These are phyloP conservation scores for Antigone vipio DNA, from an alignment of 2,113 vertebrate genomes.

Conservation along the genomic window DNA sequence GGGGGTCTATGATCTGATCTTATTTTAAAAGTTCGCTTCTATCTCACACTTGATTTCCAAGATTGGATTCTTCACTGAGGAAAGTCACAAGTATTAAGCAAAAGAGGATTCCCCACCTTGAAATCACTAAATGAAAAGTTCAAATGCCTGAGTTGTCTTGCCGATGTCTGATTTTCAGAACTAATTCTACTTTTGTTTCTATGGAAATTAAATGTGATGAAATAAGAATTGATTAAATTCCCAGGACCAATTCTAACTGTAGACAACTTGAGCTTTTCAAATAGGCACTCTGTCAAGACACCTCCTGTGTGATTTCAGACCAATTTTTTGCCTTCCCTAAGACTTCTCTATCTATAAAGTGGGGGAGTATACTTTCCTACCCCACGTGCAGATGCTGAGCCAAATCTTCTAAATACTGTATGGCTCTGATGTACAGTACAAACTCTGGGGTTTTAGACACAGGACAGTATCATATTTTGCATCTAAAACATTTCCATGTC, in stretches of 20 bases:
- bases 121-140: not conserved
- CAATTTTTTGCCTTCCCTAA: not conserved
- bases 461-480: not conserved
- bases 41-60: not conserved
- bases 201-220: not conserved
- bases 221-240: not conserved
- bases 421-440: not conserved
- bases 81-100: not conserved
- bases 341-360: not conserved
- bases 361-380: not conserved
- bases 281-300: not conserved
- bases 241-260: not conserved
- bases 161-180: not conserved
- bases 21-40: not conserved
- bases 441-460: not conserved
- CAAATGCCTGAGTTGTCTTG: not conserved
- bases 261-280: not conserved
- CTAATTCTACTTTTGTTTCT: not conserved
- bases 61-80: not conserved
- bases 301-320: not conserved
- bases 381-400: not conserved
- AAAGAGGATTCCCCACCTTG: not conserved
- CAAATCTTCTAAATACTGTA: not conserved
- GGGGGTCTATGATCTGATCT: not conserved
- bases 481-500: not conserved